Base-by-base conservation (phyloP, 2,113 vertebrate species). In the Rutilus rutilus region DNA sequence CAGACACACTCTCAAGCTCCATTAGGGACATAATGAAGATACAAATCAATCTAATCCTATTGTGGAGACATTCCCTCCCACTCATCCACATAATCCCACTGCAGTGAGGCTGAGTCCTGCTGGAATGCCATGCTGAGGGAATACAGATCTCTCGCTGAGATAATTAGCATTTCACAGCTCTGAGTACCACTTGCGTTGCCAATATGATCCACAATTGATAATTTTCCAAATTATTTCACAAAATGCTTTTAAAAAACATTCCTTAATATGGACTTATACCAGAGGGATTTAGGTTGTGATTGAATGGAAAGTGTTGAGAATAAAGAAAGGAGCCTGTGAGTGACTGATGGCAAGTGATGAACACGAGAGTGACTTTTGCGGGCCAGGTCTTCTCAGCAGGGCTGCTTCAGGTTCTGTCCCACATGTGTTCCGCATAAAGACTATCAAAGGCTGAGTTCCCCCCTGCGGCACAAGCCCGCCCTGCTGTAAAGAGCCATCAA, bases 401-500 rank as follows among this genome's bases (percentile, higher is more conserved):
- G 86, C 79, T 69, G 85, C 87, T 86, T 59, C 74, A 86, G 87
- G 89, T 90, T 84, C 76, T 90, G 75, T 87, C 79, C 65, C 89
- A 88, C 89, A 90, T 90, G 85, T 90, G 89, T 90, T 90, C 89
- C 42, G 69, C 89, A 90, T 90, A 88, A 90, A 88, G 85, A 87
- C 87, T 89, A 89, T 90, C 89, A 90, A 90, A 90, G 87, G 77
- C 84, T 86, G 25, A 86, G 71, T 64, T 69, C 86, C 85, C 88
- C 89, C 86, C 86, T 85, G 88, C 74, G 83, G 82, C 83, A 77
- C 59, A 86, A 87, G 83, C 86, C 82, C 84, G 86, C 82, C 86
- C 86, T 89, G 86, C 86, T 90, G 86, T 89, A 90, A 90, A 90
- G 86, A 89, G 89, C 81, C 89, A 90, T 89, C 89, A 90, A 89